Evolutionary conservation across 2,797 vertebrate species (phyloP).

Genomic region (Cephalopachus bancanus): DNA sequence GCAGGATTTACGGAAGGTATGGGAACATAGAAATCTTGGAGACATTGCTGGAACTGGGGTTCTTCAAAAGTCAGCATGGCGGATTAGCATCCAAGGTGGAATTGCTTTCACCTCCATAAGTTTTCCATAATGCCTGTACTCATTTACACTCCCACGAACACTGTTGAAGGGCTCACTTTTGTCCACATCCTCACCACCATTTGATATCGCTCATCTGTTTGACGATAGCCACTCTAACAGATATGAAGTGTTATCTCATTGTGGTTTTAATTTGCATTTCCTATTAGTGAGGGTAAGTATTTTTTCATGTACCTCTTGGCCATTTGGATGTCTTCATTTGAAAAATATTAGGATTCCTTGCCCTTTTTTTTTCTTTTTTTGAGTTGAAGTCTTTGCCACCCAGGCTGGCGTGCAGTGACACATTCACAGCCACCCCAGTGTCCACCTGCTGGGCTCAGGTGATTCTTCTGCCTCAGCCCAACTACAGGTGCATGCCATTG

Average conservation of each 20-base stretch:
- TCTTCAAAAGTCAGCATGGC: not conserved
- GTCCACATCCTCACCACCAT: not conserved
- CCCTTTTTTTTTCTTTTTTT: not conserved
- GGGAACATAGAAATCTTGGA: not conserved
- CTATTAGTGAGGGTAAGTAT: too few species aligned
- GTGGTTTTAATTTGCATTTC: too few species aligned
- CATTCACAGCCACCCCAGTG: not conserved
- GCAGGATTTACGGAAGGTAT: not conserved
- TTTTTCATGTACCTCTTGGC: too few species aligned
- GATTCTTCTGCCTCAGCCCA: not conserved
- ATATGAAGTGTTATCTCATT: too few species aligned
- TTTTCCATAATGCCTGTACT: not conserved
- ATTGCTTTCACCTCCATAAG: not conserved
- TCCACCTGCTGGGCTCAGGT: not conserved
- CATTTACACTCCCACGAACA: not conserved
- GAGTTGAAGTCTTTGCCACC: not conserved
- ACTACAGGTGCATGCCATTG: not conserved
- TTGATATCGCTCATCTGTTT: not conserved
- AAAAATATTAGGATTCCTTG: too few species aligned
- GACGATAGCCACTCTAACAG: not conserved
- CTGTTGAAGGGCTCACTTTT: not conserved
- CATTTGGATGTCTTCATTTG: too few species aligned
- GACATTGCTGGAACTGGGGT: not conserved
- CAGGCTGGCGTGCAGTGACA: not conserved
- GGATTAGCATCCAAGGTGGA: not conserved